These are phyloP conservation scores for Mycogona germanica DNA, from an alignment of 2,888 invertebrate genomes.

Conservation along the genomic window DNA sequence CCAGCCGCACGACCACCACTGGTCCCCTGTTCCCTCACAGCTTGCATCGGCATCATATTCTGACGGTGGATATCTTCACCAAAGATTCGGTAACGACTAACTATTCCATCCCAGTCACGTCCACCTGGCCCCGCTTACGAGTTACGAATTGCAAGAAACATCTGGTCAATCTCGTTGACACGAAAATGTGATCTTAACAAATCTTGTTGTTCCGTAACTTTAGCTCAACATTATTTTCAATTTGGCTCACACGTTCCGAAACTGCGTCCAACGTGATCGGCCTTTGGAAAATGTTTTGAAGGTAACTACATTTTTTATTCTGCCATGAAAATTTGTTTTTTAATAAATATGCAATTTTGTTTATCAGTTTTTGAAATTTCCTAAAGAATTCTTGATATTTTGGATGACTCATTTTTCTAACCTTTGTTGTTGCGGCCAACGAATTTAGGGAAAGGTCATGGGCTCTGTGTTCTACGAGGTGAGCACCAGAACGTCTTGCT, in stretches of 20 bases:
- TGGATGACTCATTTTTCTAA: neutral
- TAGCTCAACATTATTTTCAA: constrained; percentile 87
- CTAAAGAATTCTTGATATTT: neutral
- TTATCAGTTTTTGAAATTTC: neutral
- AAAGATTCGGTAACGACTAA: constrained; percentile 60
- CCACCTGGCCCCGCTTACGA: too few species aligned
- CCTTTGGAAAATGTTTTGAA: constrained; percentile 71
- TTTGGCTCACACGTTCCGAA: constrained; percentile 75
- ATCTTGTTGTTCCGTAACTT: constrained; percentile 5
- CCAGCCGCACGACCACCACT: constrained; percentile 23
- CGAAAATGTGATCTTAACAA: neutral
- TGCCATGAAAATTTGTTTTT: constrained; percentile 2
- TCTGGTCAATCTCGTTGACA: too few species aligned
- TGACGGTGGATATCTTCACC: constrained; percentile 71
- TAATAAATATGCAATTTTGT: constrained; percentile 3
- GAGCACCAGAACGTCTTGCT: constrained; percentile 90
- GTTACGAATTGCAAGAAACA: too few species aligned
- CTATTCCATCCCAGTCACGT: too few species aligned
- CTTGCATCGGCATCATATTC: constrained; percentile 60
- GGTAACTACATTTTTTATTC: too few species aligned
- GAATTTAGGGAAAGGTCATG: constrained; percentile 88
- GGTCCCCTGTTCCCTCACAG: constrained; percentile 20
- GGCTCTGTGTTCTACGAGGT: constrained; percentile 95
- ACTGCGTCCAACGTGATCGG: constrained; percentile 68
- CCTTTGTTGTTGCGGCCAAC: too few species aligned